A percentile compares a stretch with the other conserved stretches of the same genome.
Evolutionary conservation across 2,888 invertebrate species (phyloP).

Genomic region (Dolomedes plantarius): DNA sequence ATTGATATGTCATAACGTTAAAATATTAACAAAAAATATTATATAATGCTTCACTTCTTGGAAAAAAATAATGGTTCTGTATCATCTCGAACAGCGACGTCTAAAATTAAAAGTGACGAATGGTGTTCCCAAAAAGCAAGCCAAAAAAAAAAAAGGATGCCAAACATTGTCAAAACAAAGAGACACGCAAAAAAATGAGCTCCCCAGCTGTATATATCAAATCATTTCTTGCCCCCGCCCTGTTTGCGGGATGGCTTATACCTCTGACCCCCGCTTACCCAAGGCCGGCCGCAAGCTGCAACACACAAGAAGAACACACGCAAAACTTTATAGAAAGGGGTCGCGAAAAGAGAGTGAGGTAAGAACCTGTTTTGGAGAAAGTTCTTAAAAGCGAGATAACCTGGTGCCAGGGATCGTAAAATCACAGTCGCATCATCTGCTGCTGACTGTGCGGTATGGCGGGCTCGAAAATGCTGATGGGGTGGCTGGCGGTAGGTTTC

Average conservation of each 20-base stretch:
- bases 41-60: too few species aligned
- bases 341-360: slow-evolving; percentile 22
- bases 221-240: not conserved
- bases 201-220: not conserved
- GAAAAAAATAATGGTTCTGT: too few species aligned
- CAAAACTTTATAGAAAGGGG: slow-evolving; percentile 23
- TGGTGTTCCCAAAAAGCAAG: not conserved
- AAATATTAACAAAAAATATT: too few species aligned
- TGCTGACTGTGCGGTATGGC: slow-evolving; percentile 17
- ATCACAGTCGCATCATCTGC: slow-evolving; percentile 20
- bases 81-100: too few species aligned
- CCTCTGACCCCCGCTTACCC: slow-evolving; percentile 30
- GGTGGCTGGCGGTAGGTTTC: not conserved
- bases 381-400: slow-evolving; percentile 31
- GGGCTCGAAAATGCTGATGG: not conserved
- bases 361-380: slow-evolving; percentile 44
- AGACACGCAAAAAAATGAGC: not conserved
- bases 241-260: not conserved
- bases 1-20: too few species aligned
- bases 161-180: not conserved
- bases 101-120: slow-evolving; percentile 4
- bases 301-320: not conserved
- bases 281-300: slow-evolving; percentile 33
- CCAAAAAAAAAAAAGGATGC: not conserved
- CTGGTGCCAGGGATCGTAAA: not conserved